A percentile compares a stretch with the other conserved stretches of the same genome.
These are phyloP conservation scores for Magallana nippona DNA, from an alignment of 2,888 invertebrate species.

Conservation along the genomic window DNA sequence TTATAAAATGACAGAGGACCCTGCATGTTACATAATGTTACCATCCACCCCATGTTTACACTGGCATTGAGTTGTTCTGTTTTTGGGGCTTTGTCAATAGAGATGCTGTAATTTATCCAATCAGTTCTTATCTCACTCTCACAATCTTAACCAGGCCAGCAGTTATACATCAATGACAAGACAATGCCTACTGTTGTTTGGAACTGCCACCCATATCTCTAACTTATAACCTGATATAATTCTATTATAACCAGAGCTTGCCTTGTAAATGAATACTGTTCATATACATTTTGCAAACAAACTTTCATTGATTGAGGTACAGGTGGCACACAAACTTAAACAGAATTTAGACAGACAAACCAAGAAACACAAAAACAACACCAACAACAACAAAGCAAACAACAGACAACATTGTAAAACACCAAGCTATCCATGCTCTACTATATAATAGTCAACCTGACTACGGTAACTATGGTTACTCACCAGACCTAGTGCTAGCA, in stretches of 20 bases:
- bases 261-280: no score
- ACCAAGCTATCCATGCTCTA: no score
- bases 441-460: no score
- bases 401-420: background rate
- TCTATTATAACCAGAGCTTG: background rate
- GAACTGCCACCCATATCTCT: background rate
- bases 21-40: background rate
- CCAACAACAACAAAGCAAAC: background rate
- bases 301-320: no score
- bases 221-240: background rate
- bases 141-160: background rate
- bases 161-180: background rate
- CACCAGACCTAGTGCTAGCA: constrained; percentile 34
- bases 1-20: background rate
- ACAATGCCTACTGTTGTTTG: background rate
- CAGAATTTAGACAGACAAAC: background rate
- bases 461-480: background rate
- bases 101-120: constrained; percentile 19
- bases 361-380: background rate
- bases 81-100: constrained; percentile 23
- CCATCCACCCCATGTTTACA: background rate
- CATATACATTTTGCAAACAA: no score
- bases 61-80: background rate
- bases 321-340: no score
- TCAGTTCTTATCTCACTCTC: background rate